Conservation (phyloP, 2,888 invertebrate species). For the Chrysolina americana region DNA sequence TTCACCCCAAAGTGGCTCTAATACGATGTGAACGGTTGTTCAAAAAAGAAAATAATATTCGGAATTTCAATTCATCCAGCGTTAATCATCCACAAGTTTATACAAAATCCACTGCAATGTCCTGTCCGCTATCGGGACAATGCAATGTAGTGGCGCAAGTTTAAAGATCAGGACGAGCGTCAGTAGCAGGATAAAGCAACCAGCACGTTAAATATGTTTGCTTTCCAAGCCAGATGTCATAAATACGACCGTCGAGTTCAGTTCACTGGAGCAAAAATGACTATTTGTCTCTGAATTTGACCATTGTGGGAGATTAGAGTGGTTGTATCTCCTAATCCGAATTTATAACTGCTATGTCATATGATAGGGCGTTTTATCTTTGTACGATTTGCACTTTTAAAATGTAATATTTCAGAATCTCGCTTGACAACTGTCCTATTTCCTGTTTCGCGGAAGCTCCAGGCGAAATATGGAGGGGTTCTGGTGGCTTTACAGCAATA, state of each 20-base stretch:
- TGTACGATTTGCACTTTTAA: constrained; percentile 54
- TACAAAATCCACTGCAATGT: not conserved
- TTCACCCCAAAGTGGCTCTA: not conserved
- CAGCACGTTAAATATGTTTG: constrained; percentile 64
- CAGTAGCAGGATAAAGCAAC: constrained; percentile 54
- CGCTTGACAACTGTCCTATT: constrained; percentile 21
- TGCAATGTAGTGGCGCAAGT: constrained; percentile 51
- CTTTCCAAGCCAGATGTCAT: constrained; percentile 65
- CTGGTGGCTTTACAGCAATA: not conserved
- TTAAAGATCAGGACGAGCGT: constrained; percentile 64
- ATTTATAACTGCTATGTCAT: constrained; percentile 60
- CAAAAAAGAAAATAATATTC: not conserved
- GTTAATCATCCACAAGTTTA: not conserved
- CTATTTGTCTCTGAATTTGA: constrained; percentile 66
- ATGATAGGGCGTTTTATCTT: constrained; percentile 50
- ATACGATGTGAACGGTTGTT: not conserved
- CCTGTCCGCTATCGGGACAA: not conserved
- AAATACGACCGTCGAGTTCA: constrained; percentile 64
- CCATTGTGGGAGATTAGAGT: constrained; percentile 65
- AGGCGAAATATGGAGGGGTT: not conserved
- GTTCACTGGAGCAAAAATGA: constrained; percentile 64
- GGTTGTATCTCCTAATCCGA: constrained; percentile 62
- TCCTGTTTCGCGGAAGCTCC: constrained; percentile 10
- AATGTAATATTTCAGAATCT: constrained; percentile 42
- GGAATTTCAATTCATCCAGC: not conserved